Base-by-base conservation (phyloP, 2,113 vertebrate genomes). In the Chelonoidis abingdonii region DNA sequence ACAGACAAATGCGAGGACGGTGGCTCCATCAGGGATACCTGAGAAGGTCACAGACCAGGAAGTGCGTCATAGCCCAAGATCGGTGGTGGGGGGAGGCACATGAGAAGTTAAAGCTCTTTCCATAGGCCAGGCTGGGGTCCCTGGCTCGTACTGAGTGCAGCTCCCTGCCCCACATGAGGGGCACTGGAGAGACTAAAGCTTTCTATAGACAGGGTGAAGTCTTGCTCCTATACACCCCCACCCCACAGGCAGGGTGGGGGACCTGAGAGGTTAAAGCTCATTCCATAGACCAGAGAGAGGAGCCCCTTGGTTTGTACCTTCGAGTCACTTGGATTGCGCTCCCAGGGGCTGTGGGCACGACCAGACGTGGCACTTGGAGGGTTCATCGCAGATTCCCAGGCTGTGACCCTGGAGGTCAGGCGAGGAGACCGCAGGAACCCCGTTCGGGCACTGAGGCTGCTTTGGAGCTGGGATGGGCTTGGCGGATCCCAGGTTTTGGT, bases 201-300 rank as follows among this genome's bases (percentile, higher is more conserved):
- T 65, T n/a, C 54, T 1, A 0, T 29, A 35, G 75, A 52, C 22
- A 31, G 14, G 12, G 57, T 2, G 7, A 4, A 5, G 31, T 4
- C 24, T 86, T 22, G 27, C 35, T 2, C 14, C 19, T 57, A 1
- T 8, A 17, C 2, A 54, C 41, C 0, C 1, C 78, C 44, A 11
- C 53, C 16, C 50, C 1, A 19, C 22, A 10, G 11, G 41, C 12
- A 19, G 5, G 25, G 9, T 8, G 52, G 49, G 53, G 50, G 50
- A 10, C 56, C 56, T 31, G 54, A 54, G 69, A 54, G 38, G n/a
- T 47, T 41, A 47, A 44, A 79, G 27, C 44, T 47, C 25, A 4
- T 86, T 54, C 6, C 49, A 10, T 75, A 44, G 25, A 22, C 35
- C 53, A 57, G 41, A 29, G 19, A 35, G 52, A 56, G 54, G 38